Percentiles rank a stretch among this genome's conserved stretches.
These are phyloP conservation scores for Criorhina ranunculi DNA, from an alignment of 2,888 invertebrate genomes.

Conservation along the genomic window DNA sequence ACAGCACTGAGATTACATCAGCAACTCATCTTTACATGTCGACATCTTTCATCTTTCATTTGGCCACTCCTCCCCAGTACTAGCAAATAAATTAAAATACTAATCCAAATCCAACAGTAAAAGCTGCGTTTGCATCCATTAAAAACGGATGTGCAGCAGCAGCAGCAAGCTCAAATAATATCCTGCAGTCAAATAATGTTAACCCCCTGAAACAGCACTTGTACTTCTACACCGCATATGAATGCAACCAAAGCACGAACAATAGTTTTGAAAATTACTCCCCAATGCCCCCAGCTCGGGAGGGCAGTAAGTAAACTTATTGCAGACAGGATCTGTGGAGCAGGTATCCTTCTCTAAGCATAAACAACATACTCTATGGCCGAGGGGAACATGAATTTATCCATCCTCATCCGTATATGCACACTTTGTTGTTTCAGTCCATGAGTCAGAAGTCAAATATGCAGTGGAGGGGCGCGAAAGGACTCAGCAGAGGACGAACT, in stretches of 20 bases:
- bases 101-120: background rate
- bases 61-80: too few relatives aligned
- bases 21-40: too few relatives aligned
- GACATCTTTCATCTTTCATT: too few relatives aligned
- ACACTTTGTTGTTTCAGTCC: slow-evolving; percentile 8
- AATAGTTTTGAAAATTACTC: slow-evolving; percentile 29
- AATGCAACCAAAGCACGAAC: slow-evolving; percentile 16
- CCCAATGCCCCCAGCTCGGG: background rate
- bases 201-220: slow-evolving; percentile 13
- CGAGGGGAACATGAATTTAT: slow-evolving; percentile 20
- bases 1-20: too few relatives aligned
- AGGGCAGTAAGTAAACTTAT: background rate
- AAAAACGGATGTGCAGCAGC: slow-evolving; percentile 7
- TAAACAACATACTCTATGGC: slow-evolving; percentile 1
- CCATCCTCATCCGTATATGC: slow-evolving; percentile 9
- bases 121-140: background rate
- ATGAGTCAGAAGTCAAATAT: slow-evolving; percentile 36
- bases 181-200: slow-evolving; percentile 21
- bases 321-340: background rate
- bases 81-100: background rate
- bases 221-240: slow-evolving; percentile 6
- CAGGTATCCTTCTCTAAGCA: slow-evolving; percentile 18
- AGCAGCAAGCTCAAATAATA: slow-evolving; percentile 24
- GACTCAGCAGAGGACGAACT: background rate
- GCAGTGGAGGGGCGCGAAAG: background rate